These are phyloP conservation scores for Agrochola lota DNA, from an alignment of 2,888 invertebrate genomes.

Conservation along the genomic window DNA sequence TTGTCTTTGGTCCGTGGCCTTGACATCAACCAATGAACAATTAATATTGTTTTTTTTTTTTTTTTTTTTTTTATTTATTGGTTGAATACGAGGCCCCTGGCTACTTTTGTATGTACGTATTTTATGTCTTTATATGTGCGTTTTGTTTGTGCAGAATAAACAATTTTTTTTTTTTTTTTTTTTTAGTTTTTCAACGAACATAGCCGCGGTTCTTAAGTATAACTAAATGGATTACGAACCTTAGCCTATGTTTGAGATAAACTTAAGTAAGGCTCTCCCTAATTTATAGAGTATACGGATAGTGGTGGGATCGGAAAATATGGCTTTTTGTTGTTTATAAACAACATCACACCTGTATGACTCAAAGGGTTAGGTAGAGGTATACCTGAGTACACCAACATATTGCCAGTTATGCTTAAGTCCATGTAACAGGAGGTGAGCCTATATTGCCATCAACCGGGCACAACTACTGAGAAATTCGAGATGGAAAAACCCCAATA, in stretches of 20 bases:
- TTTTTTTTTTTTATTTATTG: too few species aligned
- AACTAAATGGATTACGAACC: conserved; percentile 39
- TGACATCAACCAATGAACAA: too few species aligned
- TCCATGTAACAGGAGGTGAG: background rate
- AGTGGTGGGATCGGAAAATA: background rate
- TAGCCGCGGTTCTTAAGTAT: conserved; percentile 24
- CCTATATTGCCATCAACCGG: background rate
- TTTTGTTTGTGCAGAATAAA: too few species aligned
- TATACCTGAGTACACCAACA: background rate
- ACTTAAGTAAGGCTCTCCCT: conserved; percentile 16
- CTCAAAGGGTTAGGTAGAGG: background rate
- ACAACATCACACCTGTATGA: background rate
- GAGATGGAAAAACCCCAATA: background rate
- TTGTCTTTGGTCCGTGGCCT: too few species aligned
- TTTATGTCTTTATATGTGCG: too few species aligned
- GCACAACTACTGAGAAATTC: background rate
- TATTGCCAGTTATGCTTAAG: background rate
- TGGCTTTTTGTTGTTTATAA: background rate
- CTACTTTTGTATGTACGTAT: too few species aligned
- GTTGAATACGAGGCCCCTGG: too few species aligned
- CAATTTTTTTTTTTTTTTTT: too few species aligned
- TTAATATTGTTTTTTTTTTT: too few species aligned
- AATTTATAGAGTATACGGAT: conserved; percentile 6
- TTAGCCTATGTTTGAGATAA: conserved; percentile 21
- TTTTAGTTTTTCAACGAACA: conserved; percentile 29